A percentile compares a stretch with the other conserved stretches of the same genome.
These are phyloP conservation scores for Choloepus hoffmanni DNA, from an alignment of 2,113 vertebrate species.

Conservation along the genomic window DNA sequence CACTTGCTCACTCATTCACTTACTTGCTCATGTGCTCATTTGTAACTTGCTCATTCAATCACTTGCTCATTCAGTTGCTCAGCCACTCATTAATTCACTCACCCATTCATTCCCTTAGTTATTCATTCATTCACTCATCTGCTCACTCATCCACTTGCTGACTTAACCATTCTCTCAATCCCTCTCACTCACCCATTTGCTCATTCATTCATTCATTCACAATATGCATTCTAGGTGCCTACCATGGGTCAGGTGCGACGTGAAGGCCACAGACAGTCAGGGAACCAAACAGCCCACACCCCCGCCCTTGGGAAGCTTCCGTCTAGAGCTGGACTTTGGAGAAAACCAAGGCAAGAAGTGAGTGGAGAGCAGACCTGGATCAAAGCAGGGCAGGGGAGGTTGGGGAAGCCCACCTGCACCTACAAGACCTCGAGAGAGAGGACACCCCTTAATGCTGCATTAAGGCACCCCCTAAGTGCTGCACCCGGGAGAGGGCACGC, in stretches of 20 bases:
- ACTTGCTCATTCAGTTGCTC: too few relatives aligned
- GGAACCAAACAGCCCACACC: neutral
- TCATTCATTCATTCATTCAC: neutral
- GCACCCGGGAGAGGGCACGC: too few relatives aligned
- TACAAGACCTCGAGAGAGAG: neutral
- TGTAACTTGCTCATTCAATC: too few relatives aligned
- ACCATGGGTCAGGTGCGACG: too few relatives aligned
- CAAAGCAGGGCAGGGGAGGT: neutral
- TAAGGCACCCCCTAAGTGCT: neutral
- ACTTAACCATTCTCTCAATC: too few relatives aligned
- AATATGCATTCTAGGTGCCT: neutral
- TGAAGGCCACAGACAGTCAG: neutral
- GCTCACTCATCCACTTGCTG: too few relatives aligned
- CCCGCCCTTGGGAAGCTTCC: neutral
- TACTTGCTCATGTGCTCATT: too few relatives aligned
- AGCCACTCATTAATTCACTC: too few relatives aligned
- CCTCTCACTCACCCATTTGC: too few relatives aligned
- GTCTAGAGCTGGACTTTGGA: neutral
- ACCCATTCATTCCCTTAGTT: too few relatives aligned
- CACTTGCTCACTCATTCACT: too few relatives aligned
- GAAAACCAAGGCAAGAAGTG: neutral
- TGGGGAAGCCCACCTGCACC: neutral
- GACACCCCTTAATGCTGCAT: neutral
- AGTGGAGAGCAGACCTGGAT: neutral
- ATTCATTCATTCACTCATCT: too few relatives aligned